Conservation (phyloP, 2,113 vertebrate species). For the Cepphus grylle region DNA sequence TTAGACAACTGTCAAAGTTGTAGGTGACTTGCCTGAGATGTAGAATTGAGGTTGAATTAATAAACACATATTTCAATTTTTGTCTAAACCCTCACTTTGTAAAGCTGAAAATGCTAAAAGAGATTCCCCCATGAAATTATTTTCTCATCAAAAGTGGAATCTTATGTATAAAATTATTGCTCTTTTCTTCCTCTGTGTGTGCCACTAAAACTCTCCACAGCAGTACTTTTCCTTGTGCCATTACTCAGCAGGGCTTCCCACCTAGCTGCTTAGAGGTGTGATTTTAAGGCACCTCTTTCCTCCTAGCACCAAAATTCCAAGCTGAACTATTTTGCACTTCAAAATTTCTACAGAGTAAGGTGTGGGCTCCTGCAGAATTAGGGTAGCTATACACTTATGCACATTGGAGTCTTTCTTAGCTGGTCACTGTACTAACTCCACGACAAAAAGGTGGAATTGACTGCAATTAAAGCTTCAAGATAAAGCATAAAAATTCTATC, state of each 20-base stretch:
- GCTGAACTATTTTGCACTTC: not conserved
- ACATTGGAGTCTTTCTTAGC: not conserved
- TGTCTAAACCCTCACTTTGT: not conserved
- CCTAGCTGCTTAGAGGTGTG: not conserved
- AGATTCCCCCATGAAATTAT: not conserved
- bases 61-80: not conserved
- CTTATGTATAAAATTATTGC: not conserved
- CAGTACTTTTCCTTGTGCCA: not conserved
- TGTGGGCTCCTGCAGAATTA: not conserved
- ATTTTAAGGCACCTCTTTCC: not conserved
- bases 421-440: not conserved
- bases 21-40: not conserved
- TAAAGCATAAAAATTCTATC: not conserved
- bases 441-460: not conserved
- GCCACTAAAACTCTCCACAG: not conserved
- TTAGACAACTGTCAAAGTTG: not conserved
- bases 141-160: not conserved
- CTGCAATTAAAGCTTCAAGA: not conserved
- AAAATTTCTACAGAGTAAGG: not conserved
- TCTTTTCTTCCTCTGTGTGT: not conserved
- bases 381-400: fast-evolving
- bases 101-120: not conserved
- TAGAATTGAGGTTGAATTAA: not conserved
- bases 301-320: not conserved
- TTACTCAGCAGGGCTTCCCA: not conserved